Evolutionary conservation across 92 coral and sea anemone genomes (phyloP).

Genomic region (Metridium senile): DNA sequence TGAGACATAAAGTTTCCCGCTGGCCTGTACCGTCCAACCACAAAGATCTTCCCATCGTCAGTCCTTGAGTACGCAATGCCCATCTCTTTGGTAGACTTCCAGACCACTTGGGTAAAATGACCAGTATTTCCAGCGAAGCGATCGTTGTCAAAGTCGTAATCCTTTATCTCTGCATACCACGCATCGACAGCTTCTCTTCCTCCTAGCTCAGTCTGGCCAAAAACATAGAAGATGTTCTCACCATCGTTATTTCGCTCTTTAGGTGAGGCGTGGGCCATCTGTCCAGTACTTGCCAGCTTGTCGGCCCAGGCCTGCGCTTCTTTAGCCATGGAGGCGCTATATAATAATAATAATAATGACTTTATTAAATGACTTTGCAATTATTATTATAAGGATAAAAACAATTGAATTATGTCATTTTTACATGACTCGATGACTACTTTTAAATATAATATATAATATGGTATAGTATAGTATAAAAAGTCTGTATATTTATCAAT

Average conservation of each 20-base stretch:
- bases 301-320: constrained; percentile 63
- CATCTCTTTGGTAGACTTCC: constrained; percentile 59
- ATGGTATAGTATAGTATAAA: no score
- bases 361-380: no score
- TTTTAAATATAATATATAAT: no score
- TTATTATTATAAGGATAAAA: no score
- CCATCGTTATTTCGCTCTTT: constrained; percentile 37
- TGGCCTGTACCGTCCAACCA: constrained; percentile 64
- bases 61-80: constrained; percentile 45
- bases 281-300: constrained; percentile 33
- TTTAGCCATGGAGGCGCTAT: constrained; percentile 36
- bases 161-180: constrained; percentile 50
- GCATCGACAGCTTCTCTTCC: constrained; percentile 32
- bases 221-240: constrained; percentile 36
- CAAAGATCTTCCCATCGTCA: constrained; percentile 46
- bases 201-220: constrained; percentile 21
- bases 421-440: no score
- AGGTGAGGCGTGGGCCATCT: constrained; percentile 35
- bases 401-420: no score
- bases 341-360: no score
- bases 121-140: constrained; percentile 63
- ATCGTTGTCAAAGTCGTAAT: constrained; percentile 60
- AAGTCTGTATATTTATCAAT: no score
- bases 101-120: constrained; percentile 68
- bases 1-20: constrained; percentile 56